Conservation (phyloP, 2,888 invertebrate species). For the Stenoptilia bipunctidactyla region DNA sequence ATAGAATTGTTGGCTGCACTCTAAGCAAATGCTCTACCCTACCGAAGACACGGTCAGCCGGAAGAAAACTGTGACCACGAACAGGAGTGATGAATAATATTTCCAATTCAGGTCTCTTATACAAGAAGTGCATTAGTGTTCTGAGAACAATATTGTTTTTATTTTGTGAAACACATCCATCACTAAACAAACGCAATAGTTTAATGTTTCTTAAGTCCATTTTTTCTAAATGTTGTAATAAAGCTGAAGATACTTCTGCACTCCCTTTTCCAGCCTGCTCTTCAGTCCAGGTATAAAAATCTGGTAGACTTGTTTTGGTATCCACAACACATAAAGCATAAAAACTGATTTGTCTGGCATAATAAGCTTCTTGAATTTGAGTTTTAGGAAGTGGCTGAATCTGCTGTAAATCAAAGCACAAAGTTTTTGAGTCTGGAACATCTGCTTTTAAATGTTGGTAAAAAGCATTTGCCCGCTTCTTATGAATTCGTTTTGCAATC, state of each 20-base stretch:
- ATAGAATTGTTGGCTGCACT: background rate
- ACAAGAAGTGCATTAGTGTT: constrained; percentile 1
- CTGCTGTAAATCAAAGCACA: constrained; percentile 2
- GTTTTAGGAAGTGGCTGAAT: constrained; percentile 1
- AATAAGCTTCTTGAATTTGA: constrained; percentile 2
- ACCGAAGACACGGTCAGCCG: constrained; percentile 6
- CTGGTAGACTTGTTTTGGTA: background rate
- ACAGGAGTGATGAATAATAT: constrained; percentile 2
- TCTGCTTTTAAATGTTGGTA: background rate
- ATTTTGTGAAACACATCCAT: constrained; percentile 6
- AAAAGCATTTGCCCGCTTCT: background rate
- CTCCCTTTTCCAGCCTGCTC: background rate
- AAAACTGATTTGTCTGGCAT: constrained; percentile 1
- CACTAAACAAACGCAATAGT: constrained; percentile 5
- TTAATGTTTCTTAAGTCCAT: background rate
- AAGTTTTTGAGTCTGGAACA: background rate
- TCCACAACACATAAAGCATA: constrained; percentile 2
- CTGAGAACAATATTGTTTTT: constrained; percentile 5
- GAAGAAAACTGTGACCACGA: constrained; percentile 5
- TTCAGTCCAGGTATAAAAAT: constrained; percentile 2
- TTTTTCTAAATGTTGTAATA: background rate
- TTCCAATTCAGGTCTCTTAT: background rate
- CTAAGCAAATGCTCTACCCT: constrained; percentile 1
- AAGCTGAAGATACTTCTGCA: background rate
- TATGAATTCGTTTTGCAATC: background rate